These are phyloP conservation scores for Lucilia sericata DNA, from an alignment of 1,140 invertebrate genomes.

Conservation along the genomic window DNA sequence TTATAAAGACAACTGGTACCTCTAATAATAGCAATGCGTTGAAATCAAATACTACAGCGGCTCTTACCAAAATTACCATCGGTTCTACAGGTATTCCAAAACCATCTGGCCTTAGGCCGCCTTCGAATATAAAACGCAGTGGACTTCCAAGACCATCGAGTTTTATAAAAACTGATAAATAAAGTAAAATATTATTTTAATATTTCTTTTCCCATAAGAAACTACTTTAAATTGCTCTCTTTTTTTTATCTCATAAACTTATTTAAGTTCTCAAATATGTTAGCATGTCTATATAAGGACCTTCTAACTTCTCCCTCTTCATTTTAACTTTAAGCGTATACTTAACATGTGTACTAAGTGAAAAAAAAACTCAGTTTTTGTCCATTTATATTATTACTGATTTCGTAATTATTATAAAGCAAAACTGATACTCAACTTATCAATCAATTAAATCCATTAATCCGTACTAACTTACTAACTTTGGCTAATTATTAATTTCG, in stretches of 20 bases:
- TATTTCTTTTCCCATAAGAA: not conserved
- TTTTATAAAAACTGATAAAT: slow-evolving; percentile 56
- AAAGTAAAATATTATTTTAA: slow-evolving; percentile 14
- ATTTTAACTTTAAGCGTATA: not conserved
- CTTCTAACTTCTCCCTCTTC: too few species aligned
- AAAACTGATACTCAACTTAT: not conserved
- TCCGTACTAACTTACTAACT: not conserved
- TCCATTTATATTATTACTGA: not conserved
- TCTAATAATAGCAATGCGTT: slow-evolving; percentile 29
- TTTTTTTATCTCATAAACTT: slow-evolving; percentile 10
- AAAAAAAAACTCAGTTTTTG: not conserved
- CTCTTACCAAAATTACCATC: slow-evolving; percentile 58
- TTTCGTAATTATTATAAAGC: not conserved
- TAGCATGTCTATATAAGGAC: not conserved
- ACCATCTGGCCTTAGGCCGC: slow-evolving; percentile 61
- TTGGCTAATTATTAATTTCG: slow-evolving; percentile 21
- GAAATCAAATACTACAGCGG: slow-evolving; percentile 54
- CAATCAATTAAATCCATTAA: slow-evolving; percentile 20
- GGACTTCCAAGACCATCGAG: slow-evolving; percentile 62
- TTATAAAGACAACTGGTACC: slow-evolving; percentile 39
- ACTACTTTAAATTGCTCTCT: not conserved
- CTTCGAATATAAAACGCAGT: slow-evolving; percentile 62
- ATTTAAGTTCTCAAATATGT: slow-evolving; percentile 33
- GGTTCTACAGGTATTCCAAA: slow-evolving; percentile 63
- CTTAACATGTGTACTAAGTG: not conserved